Evolutionary conservation across 1,140 invertebrate genomes (phyloP).

Genomic region (Monochamus saltuarius): DNA sequence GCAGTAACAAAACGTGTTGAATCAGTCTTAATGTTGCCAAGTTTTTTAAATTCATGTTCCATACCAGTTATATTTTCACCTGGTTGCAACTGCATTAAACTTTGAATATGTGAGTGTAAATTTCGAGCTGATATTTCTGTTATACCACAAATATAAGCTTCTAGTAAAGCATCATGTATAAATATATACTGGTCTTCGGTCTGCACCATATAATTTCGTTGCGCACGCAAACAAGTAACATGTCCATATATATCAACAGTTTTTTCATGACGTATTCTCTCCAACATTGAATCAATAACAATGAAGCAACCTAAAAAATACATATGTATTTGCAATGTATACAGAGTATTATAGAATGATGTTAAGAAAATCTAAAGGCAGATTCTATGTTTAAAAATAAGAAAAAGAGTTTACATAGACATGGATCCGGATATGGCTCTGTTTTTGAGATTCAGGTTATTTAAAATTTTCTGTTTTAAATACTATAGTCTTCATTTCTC

Average conservation of each 20-base stretch:
- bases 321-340: slow-evolving; percentile 1
- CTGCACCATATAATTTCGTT: slow-evolving; percentile 97
- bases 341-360: neutral
- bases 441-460: no score
- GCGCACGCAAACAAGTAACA: slow-evolving; percentile 94
- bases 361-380: no score
- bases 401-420: no score
- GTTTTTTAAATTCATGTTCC: slow-evolving; percentile 98
- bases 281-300: slow-evolving; percentile 96
- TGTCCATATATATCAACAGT: slow-evolving; percentile 99
- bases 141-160: slow-evolving; percentile 92
- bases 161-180: slow-evolving; percentile 95
- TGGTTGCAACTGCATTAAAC: slow-evolving; percentile 77
- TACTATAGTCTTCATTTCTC: no score
- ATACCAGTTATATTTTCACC: slow-evolving; percentile 92
- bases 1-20: slow-evolving; percentile 93
- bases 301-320: slow-evolving; percentile 80
- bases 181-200: slow-evolving; percentile 99
- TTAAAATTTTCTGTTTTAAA: no score
- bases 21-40: slow-evolving; percentile 93
- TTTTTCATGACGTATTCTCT: slow-evolving; percentile 91
- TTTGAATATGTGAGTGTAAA: slow-evolving; percentile 92
- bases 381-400: no score
- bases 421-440: no score
- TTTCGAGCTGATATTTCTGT: slow-evolving; percentile 93